Evolutionary conservation across 2,113 vertebrate species (phyloP), one percentile per base, ranked within the genome.

Genomic region (Eptesicus fuscus): DNA sequence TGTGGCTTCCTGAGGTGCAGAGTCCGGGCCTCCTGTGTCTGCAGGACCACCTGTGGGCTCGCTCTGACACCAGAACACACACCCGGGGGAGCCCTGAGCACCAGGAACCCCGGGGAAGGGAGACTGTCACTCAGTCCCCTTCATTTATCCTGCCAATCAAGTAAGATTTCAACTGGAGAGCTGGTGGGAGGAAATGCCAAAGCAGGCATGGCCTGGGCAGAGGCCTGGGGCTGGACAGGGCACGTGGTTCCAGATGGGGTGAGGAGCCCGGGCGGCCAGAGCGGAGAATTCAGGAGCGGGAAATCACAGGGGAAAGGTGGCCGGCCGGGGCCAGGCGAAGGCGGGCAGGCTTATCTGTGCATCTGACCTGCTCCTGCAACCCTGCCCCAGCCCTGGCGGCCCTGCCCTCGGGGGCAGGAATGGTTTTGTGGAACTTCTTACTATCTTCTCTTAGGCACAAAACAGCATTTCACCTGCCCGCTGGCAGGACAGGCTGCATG

Each of bases 401-500:
- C 53, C n/a, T 71, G 17, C 13, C 47, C 71, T 35, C 3, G 56
- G 65, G 30, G 8, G 5, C 69, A 32, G n/a, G 42, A n/a, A 4
- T 37, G 49, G 37, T 37, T 11, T 83, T 82, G 80, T n/a, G 44
- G 61, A 76, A 56, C 20, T 70, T 51, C 59, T 83, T 47, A 42
- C 59, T 70, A 61, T 84, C 84, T 40, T 76, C 53, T 83, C 69
- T 16, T 42, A 85, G 87, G 51, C 23, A 77, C 65, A 7, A 14
- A 37, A 65, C n/a, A 87, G 42, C 23, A 3, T 76, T 91, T 91
- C 5, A 80, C 71, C 47, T 28, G 76, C 42, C 87, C 63, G 83
- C 82, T n/a, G 28, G 90, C 70, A 37, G 95, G 95, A 97, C 95
- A 83, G 95, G 94, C 49, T 83, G 30, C n/a, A 22, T 71, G 95